Evolutionary conservation across 2,888 invertebrate species (phyloP).

Genomic region (Dryococelus australis): DNA sequence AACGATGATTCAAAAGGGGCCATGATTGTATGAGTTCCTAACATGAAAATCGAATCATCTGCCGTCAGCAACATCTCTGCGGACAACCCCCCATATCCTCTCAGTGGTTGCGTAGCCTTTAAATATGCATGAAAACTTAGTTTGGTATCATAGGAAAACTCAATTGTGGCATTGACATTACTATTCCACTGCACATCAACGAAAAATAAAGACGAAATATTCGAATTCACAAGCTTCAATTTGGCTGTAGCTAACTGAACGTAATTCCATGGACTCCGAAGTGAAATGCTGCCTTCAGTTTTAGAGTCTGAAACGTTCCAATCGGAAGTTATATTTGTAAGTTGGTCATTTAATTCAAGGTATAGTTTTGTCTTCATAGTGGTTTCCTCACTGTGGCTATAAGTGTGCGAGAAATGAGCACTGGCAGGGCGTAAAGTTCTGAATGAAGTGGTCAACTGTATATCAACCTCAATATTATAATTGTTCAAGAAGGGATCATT

Average conservation of each 20-base stretch:
- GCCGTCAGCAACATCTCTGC: neutral
- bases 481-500: neutral
- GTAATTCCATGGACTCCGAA: constrained; percentile 10
- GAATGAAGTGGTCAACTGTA: neutral
- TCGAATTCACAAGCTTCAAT: neutral
- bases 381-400: neutral
- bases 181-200: neutral
- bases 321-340: constrained; percentile 21
- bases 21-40: neutral
- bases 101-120: neutral
- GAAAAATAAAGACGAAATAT: neutral
- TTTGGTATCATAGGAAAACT: neutral
- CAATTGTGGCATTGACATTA: neutral
- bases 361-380: neutral
- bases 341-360: constrained; percentile 23
- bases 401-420: constrained; percentile 12
- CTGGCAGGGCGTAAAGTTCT: neutral
- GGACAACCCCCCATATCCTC: neutral
- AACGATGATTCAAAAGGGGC: neutral
- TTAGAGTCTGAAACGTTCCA: constrained; percentile 28
- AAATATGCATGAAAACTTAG: neutral
- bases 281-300: constrained; percentile 3
- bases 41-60: neutral
- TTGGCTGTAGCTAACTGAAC: neutral
- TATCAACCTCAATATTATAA: neutral